These are phyloP conservation scores for Petrocephalus sullivani DNA, from an alignment of 2,797 vertebrate species.

Conservation along the genomic window DNA sequence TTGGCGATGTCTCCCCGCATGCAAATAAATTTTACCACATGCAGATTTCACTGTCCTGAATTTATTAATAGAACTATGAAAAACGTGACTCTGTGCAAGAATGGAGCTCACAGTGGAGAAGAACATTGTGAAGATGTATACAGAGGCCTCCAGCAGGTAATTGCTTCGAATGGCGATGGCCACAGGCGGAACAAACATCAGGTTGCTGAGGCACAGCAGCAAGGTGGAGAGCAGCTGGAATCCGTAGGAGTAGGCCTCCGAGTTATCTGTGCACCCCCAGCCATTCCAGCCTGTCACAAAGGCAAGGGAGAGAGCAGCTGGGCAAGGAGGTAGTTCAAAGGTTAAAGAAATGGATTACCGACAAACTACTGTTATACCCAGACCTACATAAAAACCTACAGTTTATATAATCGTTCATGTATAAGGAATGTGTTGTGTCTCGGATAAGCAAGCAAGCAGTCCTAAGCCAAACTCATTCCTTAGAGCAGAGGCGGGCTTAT, in stretches of 20 bases:
- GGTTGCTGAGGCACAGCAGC: conserved; percentile 91
- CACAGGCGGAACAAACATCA: conserved; percentile 95
- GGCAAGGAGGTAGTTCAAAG: background rate
- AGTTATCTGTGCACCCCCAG: conserved; percentile 94
- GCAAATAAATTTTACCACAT: conserved; percentile 14
- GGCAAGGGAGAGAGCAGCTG: background rate
- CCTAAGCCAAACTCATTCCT: conserved; percentile 11
- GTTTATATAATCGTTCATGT: background rate
- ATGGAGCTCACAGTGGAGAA: conserved; percentile 84
- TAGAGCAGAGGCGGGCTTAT: background rate
- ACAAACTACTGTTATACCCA: background rate
- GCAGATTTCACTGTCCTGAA: background rate
- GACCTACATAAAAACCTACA: background rate
- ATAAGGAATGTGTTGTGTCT: background rate
- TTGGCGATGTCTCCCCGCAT: background rate
- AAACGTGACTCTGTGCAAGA: background rate
- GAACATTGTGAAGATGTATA: conserved; percentile 99
- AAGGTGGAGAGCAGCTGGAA: conserved; percentile 95
- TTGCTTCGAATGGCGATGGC: conserved; percentile 86
- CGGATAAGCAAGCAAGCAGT: background rate
- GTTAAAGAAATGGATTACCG: background rate
- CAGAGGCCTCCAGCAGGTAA: conserved; percentile 87
- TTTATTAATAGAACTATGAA: background rate
- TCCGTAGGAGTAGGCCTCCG: conserved; percentile 85
- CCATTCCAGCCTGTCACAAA: conserved; percentile 80